phyloP scores from a whole-genome alignment of 2,797 vertebrate genomes.

The Peromyscus nudipes region DNA sequence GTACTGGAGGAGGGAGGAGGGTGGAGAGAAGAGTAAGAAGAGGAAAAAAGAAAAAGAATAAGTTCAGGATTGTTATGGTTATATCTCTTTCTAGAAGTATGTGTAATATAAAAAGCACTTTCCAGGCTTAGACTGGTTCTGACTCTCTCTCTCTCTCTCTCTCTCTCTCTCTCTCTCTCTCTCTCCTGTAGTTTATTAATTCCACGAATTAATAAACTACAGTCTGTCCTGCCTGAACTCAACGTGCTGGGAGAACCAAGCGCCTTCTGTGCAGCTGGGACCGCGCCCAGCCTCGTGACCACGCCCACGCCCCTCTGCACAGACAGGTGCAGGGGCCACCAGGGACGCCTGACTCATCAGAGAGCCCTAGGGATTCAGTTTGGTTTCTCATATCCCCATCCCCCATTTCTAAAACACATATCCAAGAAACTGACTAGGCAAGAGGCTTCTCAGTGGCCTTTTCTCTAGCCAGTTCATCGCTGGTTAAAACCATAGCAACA shows the following conservation, averaged over 20 bases:
- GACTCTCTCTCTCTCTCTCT: too few species aligned
- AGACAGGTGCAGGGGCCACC: neutral
- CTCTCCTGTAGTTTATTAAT: too few species aligned
- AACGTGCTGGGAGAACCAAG: neutral
- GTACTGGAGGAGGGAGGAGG: neutral
- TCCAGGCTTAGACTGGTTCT: neutral
- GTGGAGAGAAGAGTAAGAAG: too few species aligned
- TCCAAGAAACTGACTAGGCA: neutral
- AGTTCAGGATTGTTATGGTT: neutral
- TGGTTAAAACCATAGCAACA: neutral
- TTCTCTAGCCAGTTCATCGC: neutral
- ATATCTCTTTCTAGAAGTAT: neutral
- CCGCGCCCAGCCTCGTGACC: neutral
- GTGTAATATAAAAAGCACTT: neutral
- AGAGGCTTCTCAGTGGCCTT: neutral
- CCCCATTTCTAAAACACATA: neutral
- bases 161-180: too few species aligned
- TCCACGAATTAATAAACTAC: neutral
- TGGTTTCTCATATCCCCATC: neutral
- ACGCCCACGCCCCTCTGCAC: neutral
- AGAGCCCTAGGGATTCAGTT: neutral
- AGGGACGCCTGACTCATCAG: neutral
- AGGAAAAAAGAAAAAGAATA: neutral
- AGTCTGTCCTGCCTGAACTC: accelerated
- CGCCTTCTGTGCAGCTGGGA: neutral